Percentiles rank a stretch among this genome's conserved stretches.
These are phyloP conservation scores for Chaetogeoica ovagalla DNA, from an alignment of 2,888 invertebrate species.

Conservation along the genomic window DNA sequence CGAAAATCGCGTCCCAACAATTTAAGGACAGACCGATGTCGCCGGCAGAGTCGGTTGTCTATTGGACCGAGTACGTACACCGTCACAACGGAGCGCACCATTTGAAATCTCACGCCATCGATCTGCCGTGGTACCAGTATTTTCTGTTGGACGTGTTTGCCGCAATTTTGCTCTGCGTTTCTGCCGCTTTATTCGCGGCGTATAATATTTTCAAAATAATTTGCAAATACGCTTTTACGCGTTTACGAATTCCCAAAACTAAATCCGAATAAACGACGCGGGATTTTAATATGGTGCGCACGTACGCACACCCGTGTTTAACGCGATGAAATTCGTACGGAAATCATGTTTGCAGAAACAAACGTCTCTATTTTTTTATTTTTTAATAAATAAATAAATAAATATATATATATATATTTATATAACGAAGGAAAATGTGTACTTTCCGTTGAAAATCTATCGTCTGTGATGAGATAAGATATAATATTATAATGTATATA, in stretches of 20 bases:
- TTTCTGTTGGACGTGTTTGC: slow-evolving; percentile 24
- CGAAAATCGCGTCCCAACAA: slow-evolving; percentile 69
- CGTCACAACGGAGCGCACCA: slow-evolving; percentile 80
- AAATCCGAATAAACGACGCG: background rate
- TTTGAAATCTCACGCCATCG: slow-evolving; percentile 64
- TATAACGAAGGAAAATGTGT: too few relatives aligned
- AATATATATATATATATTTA: too few relatives aligned
- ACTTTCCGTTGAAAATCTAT: too few relatives aligned
- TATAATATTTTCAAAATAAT: background rate
- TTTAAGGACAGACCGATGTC: slow-evolving; percentile 76
- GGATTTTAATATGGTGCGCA: too few relatives aligned
- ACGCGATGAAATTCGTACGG: too few relatives aligned
- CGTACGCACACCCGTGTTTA: too few relatives aligned
- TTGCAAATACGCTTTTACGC: background rate
- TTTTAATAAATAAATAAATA: too few relatives aligned
- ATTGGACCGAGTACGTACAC: slow-evolving; percentile 85
- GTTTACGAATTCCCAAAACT: background rate
- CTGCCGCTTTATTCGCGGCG: background rate
- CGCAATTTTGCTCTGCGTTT: background rate
- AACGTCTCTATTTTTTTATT: too few relatives aligned
- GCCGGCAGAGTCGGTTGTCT: slow-evolving; percentile 75
- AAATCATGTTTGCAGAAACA: too few relatives aligned
- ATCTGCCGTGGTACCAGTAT: slow-evolving; percentile 28
- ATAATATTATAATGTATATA: too few relatives aligned
- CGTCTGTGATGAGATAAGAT: too few relatives aligned